Evolutionary conservation across 2,113 vertebrate species (phyloP), one percentile per base, ranked within the genome.

Genomic region (Scortum barcoo): DNA sequence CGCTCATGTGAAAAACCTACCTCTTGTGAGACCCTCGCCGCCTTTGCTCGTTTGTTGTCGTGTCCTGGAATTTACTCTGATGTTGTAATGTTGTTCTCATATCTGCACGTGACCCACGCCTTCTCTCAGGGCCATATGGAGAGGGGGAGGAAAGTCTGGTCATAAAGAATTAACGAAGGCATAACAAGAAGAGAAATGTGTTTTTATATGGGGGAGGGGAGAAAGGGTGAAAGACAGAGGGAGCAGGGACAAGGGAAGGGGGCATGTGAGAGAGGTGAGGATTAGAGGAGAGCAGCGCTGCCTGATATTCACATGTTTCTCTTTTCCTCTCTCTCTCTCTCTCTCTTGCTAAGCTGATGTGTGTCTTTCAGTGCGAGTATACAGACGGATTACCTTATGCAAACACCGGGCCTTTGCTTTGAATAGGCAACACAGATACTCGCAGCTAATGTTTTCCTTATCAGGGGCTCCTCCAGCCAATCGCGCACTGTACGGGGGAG

Each of bases 361-460:
- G 87, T 86, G 80, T 91, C 71, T 83, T 88, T 74, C 82, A 88
- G 70, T 80, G 70, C 26, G 48, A 53, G 77, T 88, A 83, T 84
- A 89, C 81, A 87, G 74, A 86, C 13, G 70, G 83, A 92, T 89
- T 85, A 92, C 85, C 82, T 90, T 86, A 38, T 58, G 85, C 85
- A 93, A 94, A 93, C 91, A 90, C 74, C 7, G 66, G 65, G 50
- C 80, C 81, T 84, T 87, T 78, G 83, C 90, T 92, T 87, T 91
- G 86, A 93, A 89, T 86, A 84, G 90, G 79, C 83, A 87, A 79
- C 80, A 63, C 72, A 85, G 84, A 91, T 90, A 88, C 81, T 84
- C 51, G 8, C 86, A 88, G 87, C 89, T 91, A 88, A 93, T 92
- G 90, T 91, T 91, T 91, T 91, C 70, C 86, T 92, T 90, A 92